Evolutionary conservation across 2,113 vertebrate genomes (phyloP).

Genomic region (Taurulus bubalis): DNA sequence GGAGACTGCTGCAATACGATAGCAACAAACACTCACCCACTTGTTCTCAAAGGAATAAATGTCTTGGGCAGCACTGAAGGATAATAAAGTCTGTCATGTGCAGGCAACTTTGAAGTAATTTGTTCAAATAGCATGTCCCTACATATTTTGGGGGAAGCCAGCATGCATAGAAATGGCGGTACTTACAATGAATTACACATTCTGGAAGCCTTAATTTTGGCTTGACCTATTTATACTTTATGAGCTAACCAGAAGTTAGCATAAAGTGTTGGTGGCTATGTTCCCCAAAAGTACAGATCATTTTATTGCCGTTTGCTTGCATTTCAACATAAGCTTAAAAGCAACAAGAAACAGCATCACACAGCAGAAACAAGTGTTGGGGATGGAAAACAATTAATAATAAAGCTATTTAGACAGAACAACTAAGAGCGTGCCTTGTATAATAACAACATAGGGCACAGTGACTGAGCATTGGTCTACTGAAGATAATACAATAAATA

Average conservation of each 20-base stretch:
- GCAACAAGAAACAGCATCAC: neutral
- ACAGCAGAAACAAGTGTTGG: neutral
- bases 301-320: neutral
- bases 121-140: neutral
- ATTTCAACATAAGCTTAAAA: neutral
- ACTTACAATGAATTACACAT: neutral
- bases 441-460: neutral
- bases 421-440: neutral
- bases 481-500: neutral
- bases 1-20: conserved; percentile 26
- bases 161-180: neutral
- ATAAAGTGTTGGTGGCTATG: neutral
- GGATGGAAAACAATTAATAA: neutral
- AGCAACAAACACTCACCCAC: conserved; percentile 2
- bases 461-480: neutral
- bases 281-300: neutral
- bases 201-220: neutral
- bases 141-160: neutral
- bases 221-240: neutral
- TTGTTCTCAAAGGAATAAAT: neutral
- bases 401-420: neutral
- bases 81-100: neutral
- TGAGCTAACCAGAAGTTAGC: neutral
- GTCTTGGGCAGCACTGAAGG: neutral
- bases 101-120: neutral